A percentile compares a stretch with the other conserved stretches of the same genome.
These are phyloP conservation scores for Neosalanx taihuensis DNA, from an alignment of 2,797 vertebrate genomes.

Conservation along the genomic window DNA sequence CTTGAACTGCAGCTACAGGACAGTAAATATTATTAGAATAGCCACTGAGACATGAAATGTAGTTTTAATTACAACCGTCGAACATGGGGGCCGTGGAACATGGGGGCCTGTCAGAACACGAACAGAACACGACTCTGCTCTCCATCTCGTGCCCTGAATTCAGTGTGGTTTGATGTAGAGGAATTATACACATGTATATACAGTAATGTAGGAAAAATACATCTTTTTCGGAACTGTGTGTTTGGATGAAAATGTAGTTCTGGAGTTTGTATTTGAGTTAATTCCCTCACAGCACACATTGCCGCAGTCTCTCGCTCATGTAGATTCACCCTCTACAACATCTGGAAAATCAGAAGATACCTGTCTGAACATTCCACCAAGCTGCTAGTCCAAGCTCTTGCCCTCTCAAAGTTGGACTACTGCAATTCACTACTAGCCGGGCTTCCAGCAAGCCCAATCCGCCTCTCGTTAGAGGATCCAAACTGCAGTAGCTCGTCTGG, in stretches of 20 bases:
- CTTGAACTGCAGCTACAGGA: slow-evolving; percentile 66
- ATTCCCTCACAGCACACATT: too few relatives aligned
- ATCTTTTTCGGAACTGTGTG: slow-evolving; percentile 17
- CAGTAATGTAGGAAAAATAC: slow-evolving; percentile 32
- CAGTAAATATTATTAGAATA: slow-evolving; percentile 73
- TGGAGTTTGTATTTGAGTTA: neutral
- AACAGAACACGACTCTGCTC: slow-evolving; percentile 55
- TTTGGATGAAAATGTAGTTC: slow-evolving; percentile 53
- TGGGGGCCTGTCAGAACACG: slow-evolving; percentile 56
- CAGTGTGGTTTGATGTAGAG: slow-evolving; percentile 58
- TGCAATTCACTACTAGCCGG: too few relatives aligned
- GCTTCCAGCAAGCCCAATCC: too few relatives aligned
- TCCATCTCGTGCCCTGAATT: slow-evolving; percentile 42
- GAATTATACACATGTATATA: slow-evolving; percentile 64
- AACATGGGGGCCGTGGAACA: slow-evolving; percentile 68
- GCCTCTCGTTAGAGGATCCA: too few relatives aligned
- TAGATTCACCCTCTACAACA: too few relatives aligned
- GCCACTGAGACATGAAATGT: slow-evolving; percentile 74
- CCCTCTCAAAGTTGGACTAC: too few relatives aligned
- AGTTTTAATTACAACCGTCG: slow-evolving; percentile 75
- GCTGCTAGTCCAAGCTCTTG: too few relatives aligned
- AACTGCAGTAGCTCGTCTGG: too few relatives aligned
- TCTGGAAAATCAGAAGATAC: too few relatives aligned
- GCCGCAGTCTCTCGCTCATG: too few relatives aligned
- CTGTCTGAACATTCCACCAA: too few relatives aligned